Evolutionary conservation across 1,140 invertebrate genomes (phyloP), one percentile per base, ranked within the genome.

Genomic region (Tribolium madens): DNA sequence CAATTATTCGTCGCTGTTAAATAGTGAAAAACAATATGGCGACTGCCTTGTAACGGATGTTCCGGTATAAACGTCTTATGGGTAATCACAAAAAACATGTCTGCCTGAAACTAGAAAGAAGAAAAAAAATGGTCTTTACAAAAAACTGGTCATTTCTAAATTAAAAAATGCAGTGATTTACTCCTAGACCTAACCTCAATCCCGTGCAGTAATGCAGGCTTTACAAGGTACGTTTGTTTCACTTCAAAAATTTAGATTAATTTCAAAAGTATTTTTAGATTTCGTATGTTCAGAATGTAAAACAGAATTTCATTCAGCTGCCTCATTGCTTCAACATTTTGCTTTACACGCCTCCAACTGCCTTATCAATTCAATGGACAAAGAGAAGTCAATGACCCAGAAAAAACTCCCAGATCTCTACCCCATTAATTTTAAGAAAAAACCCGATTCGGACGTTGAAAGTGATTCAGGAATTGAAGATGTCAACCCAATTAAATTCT

Each of bases 401-500:
- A 78, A 71, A 21, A 57, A 48, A n/a, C 10, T 78, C 10, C 73
- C 77, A n/a, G 57, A 78, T 68, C 53, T 78, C 12, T 52, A 64
- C 46, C 73, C 77, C 10, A 78, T 78, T 31, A 10, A 12, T 26
- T 72, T 72, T 31, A 6, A 15, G n/a, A 70, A 46, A 46, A 57
- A 47, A 52, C 12, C 13, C n/a, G 53, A 77, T 31, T 72, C 60
- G 3, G 33, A 60, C 12, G 70, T 52, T 7, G 70, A 72, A 31
- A 74, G 52, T 21, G 69, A 74, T 12, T 78, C 48, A 48, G 60
- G 60, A 12, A 36, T 71, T n/a, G 42, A 75, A 47, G 70, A 75
- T 48, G 46, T 79, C 14, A 74, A 79, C 73, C 75, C 78, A 3
- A 10, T 74, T 47, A 73, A 72, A 57, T 71, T 71, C 14, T 79